Percentiles rank a stretch among this genome's conserved stretches.
Conservation (phyloP, 2,113 vertebrate species). For the Monopterus albus region DNA sequence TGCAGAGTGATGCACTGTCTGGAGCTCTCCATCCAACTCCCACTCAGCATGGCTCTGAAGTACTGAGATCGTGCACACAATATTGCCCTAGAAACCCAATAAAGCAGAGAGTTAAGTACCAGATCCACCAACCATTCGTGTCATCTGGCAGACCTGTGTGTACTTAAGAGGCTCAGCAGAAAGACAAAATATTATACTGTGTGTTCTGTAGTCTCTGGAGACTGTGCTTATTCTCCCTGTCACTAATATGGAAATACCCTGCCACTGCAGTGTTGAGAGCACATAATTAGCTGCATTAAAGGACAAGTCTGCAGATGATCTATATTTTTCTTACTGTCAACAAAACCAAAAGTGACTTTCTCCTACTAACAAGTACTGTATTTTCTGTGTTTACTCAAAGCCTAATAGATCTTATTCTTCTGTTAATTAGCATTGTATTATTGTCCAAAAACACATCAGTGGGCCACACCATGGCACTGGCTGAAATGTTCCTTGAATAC, state of each 20-base stretch:
- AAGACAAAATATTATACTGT: not conserved
- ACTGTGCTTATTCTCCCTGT: not conserved
- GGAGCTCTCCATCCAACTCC: slow-evolving; percentile 94
- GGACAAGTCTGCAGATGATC: not conserved
- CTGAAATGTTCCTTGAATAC: not conserved
- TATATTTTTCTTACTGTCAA: not conserved
- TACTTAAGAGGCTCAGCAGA: not conserved
- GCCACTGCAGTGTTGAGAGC: not conserved
- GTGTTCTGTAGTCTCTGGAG: slow-evolving; percentile 22
- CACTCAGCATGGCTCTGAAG: slow-evolving; percentile 94
- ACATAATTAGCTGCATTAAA: not conserved
- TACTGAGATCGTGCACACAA: slow-evolving; percentile 94
- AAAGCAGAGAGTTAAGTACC: slow-evolving; percentile 44
- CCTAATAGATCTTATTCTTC: not conserved
- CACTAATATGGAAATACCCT: not conserved
- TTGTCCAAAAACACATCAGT: not conserved
- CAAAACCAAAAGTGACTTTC: not conserved
- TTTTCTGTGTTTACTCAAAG: not conserved
- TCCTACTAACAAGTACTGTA: not conserved
- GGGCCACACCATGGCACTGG: not conserved
- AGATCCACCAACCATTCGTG: slow-evolving; percentile 27
- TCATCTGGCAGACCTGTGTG: not conserved
- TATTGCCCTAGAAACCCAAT: slow-evolving; percentile 86
- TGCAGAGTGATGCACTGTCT: slow-evolving; percentile 90
- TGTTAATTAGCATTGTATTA: too few species aligned